These are phyloP conservation scores for Cynoglossus semilaevis DNA, from an alignment of 2,113 vertebrate genomes.

Conservation along the genomic window DNA sequence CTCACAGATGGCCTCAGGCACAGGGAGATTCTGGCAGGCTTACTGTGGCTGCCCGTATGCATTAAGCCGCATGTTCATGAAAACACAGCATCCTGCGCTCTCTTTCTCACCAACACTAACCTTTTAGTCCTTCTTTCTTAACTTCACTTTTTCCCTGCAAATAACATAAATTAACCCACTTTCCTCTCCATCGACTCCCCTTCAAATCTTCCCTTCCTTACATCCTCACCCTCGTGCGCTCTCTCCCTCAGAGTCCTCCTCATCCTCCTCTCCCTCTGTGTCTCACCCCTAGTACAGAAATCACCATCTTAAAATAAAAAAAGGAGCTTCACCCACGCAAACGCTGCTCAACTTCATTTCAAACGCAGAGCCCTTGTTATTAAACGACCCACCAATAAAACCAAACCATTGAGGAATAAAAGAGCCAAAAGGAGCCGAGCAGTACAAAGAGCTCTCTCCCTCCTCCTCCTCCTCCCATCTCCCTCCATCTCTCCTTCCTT, in stretches of 20 bases:
- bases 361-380: slow-evolving; percentile 77
- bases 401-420: slow-evolving; percentile 72
- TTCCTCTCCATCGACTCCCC: slow-evolving; percentile 59
- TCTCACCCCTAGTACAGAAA: slow-evolving; percentile 68
- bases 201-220: slow-evolving; percentile 63
- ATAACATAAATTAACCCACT: slow-evolving; percentile 82
- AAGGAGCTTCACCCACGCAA: slow-evolving; percentile 67
- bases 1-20: slow-evolving; percentile 99
- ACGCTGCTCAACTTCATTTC: slow-evolving; percentile 72
- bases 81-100: slow-evolving; percentile 89
- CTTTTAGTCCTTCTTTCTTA: slow-evolving; percentile 76
- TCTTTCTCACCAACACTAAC: slow-evolving; percentile 83
- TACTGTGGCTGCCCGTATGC: slow-evolving; percentile 94
- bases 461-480: slow-evolving; percentile 47
- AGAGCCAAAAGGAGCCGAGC: slow-evolving; percentile 72
- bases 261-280: slow-evolving; percentile 35
- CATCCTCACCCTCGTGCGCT: slow-evolving; percentile 51
- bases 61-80: slow-evolving; percentile 99
- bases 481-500: slow-evolving; percentile 40
- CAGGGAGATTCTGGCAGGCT: slow-evolving; percentile 93
- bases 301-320: slow-evolving; percentile 74
- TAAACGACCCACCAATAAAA: slow-evolving; percentile 79
- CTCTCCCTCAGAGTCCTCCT: slow-evolving; percentile 29
- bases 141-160: slow-evolving; percentile 79
- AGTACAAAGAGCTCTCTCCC: slow-evolving; percentile 69